A percentile compares a stretch with the other conserved stretches of the same genome.
Evolutionary conservation across 2,113 vertebrate species (phyloP).

Genomic region (Eurystomus gularis): DNA sequence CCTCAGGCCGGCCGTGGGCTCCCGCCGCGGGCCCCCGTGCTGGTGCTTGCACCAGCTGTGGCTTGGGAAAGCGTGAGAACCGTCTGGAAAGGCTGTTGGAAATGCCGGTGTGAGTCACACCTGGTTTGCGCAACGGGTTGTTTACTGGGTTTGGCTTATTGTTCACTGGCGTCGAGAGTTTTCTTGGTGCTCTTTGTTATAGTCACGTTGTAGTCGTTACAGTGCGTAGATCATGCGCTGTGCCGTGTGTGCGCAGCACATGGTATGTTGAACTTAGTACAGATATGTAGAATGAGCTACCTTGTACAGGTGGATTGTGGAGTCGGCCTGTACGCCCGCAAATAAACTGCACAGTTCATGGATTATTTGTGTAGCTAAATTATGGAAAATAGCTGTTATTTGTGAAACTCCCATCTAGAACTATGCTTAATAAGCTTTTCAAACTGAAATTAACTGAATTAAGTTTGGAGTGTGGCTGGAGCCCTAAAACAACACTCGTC

Average conservation of each 20-base stretch:
- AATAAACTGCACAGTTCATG: not conserved
- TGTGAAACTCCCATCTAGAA: not conserved
- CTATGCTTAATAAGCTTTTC: not conserved
- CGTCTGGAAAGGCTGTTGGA: rapidly evolving
- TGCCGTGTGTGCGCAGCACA: rapidly evolving
- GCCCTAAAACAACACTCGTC: not conserved
- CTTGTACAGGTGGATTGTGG: too few relatives aligned
- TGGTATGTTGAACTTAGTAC: rapidly evolving
- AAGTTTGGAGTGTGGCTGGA: not conserved
- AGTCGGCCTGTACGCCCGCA: not conserved
- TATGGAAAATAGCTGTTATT: not conserved
- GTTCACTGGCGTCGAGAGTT: not conserved
- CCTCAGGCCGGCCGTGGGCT: not conserved
- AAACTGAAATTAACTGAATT: not conserved
- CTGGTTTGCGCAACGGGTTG: rapidly evolving
- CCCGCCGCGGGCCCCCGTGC: rapidly evolving
- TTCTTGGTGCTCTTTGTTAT: not conserved
- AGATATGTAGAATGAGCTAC: rapidly evolving
- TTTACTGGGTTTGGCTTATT: not conserved
- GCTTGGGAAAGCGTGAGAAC: rapidly evolving
- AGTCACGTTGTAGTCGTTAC: too few relatives aligned
- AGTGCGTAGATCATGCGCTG: rapidly evolving
- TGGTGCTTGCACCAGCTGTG: rapidly evolving
- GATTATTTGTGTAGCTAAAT: not conserved
- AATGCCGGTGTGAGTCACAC: rapidly evolving